Percentiles rank a stretch among this genome's conserved stretches.
Evolutionary conservation across 2,113 vertebrate genomes (phyloP).

Genomic region (Ameiurus melas): DNA sequence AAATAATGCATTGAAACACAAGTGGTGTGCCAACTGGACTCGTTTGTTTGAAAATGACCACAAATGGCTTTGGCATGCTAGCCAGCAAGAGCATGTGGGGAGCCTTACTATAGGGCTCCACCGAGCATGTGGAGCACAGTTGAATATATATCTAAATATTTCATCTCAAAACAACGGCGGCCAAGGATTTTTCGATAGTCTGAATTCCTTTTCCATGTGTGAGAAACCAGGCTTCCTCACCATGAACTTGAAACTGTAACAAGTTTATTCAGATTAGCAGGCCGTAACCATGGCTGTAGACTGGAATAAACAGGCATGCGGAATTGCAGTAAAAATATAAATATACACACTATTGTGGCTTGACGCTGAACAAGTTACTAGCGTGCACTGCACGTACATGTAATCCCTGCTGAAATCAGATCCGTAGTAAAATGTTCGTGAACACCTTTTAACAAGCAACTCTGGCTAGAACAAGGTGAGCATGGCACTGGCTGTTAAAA

Average conservation of each 20-base stretch:
- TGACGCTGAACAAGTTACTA: not conserved
- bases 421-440: constrained; percentile 4
- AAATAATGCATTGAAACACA: constrained; percentile 20
- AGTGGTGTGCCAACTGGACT: constrained; percentile 31
- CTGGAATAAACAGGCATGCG: constrained; percentile 9
- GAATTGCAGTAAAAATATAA: constrained; percentile 35
- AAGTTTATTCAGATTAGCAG: constrained; percentile 41
- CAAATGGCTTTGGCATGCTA: constrained; percentile 52
- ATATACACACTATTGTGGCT: constrained; percentile 21
- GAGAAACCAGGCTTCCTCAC: constrained; percentile 40
- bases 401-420: constrained; percentile 25
- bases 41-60: constrained; percentile 47
- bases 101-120: constrained; percentile 34
- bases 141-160: constrained; percentile 51
- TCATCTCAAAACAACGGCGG: constrained; percentile 51
- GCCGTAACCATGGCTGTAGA: constrained; percentile 37
- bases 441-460: constrained; percentile 27
- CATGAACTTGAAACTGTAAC: constrained; percentile 37
- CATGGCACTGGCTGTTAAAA: constrained; percentile 36
- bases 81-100: constrained; percentile 37
- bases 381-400: constrained; percentile 1
- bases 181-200: constrained; percentile 47
- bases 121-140: constrained; percentile 13
- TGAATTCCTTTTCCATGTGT: constrained; percentile 52
- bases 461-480: constrained; percentile 30